Evolutionary conservation across 2,797 vertebrate species (phyloP).

Genomic region (Coracias cyanogaster): DNA sequence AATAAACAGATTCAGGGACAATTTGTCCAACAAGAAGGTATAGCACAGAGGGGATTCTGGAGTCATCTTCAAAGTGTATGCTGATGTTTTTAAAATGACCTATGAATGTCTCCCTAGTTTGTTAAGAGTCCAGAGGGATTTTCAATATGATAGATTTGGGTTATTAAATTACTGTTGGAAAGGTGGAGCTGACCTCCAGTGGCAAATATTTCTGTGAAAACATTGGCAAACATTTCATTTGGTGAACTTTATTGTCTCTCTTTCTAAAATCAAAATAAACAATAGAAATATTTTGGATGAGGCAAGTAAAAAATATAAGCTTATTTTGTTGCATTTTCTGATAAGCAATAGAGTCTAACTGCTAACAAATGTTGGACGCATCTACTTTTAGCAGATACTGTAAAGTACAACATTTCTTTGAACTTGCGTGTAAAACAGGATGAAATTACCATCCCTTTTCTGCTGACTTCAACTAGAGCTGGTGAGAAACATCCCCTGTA

Average conservation of each 20-base stretch:
- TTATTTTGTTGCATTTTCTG: conserved; percentile 10
- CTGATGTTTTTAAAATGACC: conserved; percentile 48
- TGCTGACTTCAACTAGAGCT: background rate
- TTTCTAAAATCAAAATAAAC: conserved; percentile 68
- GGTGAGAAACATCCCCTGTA: background rate
- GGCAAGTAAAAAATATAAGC: conserved; percentile 49
- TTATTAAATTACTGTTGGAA: conserved; percentile 70
- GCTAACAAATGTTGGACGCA: conserved; percentile 3
- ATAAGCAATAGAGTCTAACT: background rate
- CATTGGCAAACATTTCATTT: conserved; percentile 29
- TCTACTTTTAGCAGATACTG: background rate
- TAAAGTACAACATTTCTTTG: background rate
- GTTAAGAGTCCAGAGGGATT: conserved; percentile 32
- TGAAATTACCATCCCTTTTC: background rate
- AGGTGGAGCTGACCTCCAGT: conserved; percentile 42
- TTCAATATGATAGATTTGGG: conserved; percentile 19
- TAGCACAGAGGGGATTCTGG: conserved; percentile 16
- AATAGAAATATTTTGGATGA: conserved; percentile 3
- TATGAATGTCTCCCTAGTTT: conserved; percentile 9
- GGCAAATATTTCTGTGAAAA: conserved; percentile 48
- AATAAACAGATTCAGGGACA: conserved; percentile 12
- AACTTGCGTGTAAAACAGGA: background rate
- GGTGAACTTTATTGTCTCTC: conserved; percentile 51
- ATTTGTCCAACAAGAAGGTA: conserved; percentile 27
- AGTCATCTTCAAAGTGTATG: conserved; percentile 37